A percentile compares a stretch with the other conserved stretches of the same genome.
Evolutionary conservation across 2,888 invertebrate species (phyloP).

Genomic region (Bruchidius siliquastri): DNA sequence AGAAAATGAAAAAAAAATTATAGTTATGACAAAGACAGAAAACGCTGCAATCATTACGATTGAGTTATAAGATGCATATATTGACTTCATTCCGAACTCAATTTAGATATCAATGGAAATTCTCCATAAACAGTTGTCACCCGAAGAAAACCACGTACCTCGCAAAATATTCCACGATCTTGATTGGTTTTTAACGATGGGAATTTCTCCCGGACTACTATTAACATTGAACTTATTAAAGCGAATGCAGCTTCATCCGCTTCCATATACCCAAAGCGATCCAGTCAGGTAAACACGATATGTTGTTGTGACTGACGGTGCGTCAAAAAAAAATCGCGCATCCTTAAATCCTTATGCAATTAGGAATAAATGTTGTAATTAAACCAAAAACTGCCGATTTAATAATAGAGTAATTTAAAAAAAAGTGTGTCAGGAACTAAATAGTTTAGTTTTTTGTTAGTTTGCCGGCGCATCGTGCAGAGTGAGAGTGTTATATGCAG

Average conservation of each 20-base stretch:
- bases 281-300: neutral
- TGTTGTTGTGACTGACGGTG: neutral
- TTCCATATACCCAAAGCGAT: neutral
- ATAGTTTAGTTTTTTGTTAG: neutral
- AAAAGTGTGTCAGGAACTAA: neutral
- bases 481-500: neutral
- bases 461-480: neutral
- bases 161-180: neutral
- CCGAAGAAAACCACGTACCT: too few relatives aligned
- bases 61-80: too few relatives aligned
- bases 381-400: neutral
- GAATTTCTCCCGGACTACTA: neutral
- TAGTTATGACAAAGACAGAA: too few relatives aligned
- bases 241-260: neutral
- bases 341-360: neutral
- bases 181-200: neutral
- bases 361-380: neutral
- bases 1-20: too few relatives aligned
- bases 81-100: too few relatives aligned
- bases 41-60: too few relatives aligned
- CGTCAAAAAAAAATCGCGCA: neutral
- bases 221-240: neutral
- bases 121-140: too few relatives aligned
- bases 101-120: too few relatives aligned
- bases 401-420: neutral